Evolutionary conservation across 1,140 invertebrate genomes (phyloP).

Genomic region (Nautilus pompilius): DNA sequence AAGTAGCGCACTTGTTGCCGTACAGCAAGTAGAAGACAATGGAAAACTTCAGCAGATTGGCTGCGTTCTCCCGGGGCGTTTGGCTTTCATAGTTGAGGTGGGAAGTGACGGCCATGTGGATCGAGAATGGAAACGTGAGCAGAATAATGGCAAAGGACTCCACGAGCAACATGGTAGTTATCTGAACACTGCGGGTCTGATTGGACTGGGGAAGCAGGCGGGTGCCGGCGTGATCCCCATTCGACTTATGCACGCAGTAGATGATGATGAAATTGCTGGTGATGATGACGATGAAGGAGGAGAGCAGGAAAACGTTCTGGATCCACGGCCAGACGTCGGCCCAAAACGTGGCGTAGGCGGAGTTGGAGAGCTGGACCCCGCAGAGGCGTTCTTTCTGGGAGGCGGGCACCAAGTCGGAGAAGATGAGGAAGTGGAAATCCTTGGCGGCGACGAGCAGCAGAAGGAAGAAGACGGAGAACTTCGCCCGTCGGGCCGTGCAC

Average conservation of each 20-base stretch:
- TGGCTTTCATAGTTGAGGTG: conserved; percentile 9
- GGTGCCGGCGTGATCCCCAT: conserved; percentile 2
- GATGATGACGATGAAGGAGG: conserved; percentile 29
- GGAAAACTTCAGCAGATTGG: conserved; percentile 22
- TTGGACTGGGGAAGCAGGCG: too few species aligned
- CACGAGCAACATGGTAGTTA: conserved; percentile 33
- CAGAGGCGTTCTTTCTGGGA: conserved; percentile 24
- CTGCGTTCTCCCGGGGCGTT: conserved; percentile 5
- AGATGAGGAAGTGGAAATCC: conserved; percentile 27
- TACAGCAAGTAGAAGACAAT: conserved; percentile 37
- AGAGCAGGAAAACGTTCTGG: conserved; percentile 30
- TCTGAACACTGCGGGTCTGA: conserved; percentile 23
- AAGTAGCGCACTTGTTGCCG: conserved; percentile 39
- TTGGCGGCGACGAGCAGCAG: conserved; percentile 19
- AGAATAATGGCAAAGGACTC: conserved; percentile 35
- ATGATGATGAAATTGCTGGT: conserved; percentile 44
- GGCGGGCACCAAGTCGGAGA: conserved; percentile 20
- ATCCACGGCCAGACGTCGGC: conserved; percentile 29
- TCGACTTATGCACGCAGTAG: conserved; percentile 1
- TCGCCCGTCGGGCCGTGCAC: conserved; percentile 30
- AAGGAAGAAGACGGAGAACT: conserved; percentile 15
- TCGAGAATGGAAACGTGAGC: conserved; percentile 34
- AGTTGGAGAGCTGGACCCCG: conserved; percentile 15
- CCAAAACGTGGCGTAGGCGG: conserved; percentile 16
- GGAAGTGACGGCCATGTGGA: conserved; percentile 18